Evolutionary conservation across 30 jellyfish, hydroid and myxozoan species (phyloP).

Genomic region (Aurelia aurita): DNA sequence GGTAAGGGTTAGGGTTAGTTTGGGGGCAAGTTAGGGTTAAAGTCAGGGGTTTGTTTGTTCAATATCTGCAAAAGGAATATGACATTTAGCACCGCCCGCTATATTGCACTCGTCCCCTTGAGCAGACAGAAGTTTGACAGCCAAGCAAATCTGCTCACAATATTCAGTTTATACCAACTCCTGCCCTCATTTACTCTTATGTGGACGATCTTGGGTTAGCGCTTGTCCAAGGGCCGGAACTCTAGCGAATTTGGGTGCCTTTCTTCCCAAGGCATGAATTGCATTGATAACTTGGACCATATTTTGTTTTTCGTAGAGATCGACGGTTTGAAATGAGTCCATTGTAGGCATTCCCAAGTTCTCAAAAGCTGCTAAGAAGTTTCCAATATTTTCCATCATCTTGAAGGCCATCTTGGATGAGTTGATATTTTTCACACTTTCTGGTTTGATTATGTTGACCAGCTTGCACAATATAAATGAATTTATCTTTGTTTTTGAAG

Average conservation of each 20-base stretch:
- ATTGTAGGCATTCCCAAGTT: conserved; percentile 62
- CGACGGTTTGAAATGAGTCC: conserved; percentile 94
- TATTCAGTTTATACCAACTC: conserved; percentile 18
- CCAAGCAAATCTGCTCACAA: too few species aligned
- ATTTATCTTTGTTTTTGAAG: too few species aligned
- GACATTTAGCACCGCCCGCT: too few species aligned
- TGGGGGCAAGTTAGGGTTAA: too few species aligned
- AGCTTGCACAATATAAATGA: conserved; percentile 81
- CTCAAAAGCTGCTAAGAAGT: conserved; percentile 72
- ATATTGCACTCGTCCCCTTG: too few species aligned
- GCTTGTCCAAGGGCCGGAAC: conserved; percentile 80
- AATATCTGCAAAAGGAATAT: too few species aligned
- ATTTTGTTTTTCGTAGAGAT: conserved; percentile 84
- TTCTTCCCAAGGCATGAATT: conserved; percentile 90
- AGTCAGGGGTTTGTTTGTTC: too few species aligned
- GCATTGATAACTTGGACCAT: conserved; percentile 95
- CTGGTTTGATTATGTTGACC: conserved; percentile 80
- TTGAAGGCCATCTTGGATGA: conserved; percentile 13
- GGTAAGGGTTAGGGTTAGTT: too few species aligned
- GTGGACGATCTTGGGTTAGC: conserved; percentile 28
- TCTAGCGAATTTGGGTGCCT: conserved; percentile 55
- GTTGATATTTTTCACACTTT: conserved; percentile 80
- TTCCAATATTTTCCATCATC: conserved; percentile 81
- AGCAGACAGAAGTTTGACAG: too few species aligned
- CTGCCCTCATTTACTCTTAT: conserved; percentile 35